Evolutionary conservation across 2,888 invertebrate genomes (phyloP).

Genomic region (Lepidochrysops patricia): DNA sequence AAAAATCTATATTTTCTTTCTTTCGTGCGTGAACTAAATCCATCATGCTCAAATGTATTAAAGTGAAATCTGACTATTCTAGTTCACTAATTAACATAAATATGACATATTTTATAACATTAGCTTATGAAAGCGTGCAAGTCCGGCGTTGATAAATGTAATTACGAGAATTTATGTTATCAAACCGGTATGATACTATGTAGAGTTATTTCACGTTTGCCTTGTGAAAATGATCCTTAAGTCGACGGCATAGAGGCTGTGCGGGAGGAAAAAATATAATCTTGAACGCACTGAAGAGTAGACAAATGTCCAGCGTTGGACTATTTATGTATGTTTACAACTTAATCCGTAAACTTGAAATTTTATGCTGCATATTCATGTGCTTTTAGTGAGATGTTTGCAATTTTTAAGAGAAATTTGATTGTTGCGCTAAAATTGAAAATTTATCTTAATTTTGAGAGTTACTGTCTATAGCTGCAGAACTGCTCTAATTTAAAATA

Average conservation of each 20-base stretch:
- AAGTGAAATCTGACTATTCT: background rate
- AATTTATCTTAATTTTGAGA: too few species aligned
- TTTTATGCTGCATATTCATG: background rate
- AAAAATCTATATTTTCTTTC: background rate
- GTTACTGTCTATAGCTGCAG: too few species aligned
- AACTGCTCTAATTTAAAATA: too few species aligned
- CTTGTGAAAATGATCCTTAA: too few species aligned
- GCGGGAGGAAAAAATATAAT: too few species aligned
- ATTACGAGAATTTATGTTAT: background rate
- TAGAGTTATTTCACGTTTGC: too few species aligned
- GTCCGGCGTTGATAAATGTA: background rate
- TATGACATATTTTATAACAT: slow-evolving; percentile 4
- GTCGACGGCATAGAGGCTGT: too few species aligned
- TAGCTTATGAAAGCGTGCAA: background rate
- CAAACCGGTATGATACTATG: background rate
- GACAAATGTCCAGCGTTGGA: background rate
- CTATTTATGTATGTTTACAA: background rate
- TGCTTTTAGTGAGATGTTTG: too few species aligned
- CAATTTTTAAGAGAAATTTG: too few species aligned
- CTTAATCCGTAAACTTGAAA: background rate
- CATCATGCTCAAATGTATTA: background rate
- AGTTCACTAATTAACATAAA: slow-evolving; percentile 2
- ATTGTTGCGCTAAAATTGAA: too few species aligned
- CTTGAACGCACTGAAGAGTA: too few species aligned
- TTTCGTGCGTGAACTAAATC: background rate